A percentile compares a stretch with the other conserved stretches of the same genome.
These are phyloP conservation scores for Struthidea cinerea DNA, from an alignment of 2,113 vertebrate species.

Conservation along the genomic window DNA sequence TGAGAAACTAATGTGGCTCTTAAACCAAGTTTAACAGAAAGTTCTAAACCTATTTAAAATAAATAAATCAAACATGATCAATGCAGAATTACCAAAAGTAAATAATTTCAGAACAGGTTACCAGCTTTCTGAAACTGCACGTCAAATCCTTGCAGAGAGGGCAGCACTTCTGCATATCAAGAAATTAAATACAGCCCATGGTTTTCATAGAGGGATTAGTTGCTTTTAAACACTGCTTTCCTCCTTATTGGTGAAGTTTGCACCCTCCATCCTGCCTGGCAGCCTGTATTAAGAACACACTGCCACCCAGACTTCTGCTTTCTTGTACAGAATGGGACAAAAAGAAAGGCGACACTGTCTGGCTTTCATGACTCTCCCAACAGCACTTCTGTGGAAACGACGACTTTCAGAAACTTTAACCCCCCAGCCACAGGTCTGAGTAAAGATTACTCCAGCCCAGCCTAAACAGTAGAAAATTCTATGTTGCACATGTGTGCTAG, in stretches of 20 bases:
- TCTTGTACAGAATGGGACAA: not conserved
- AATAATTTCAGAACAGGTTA: not conserved
- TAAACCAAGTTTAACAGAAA: not conserved
- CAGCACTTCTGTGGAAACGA: not conserved
- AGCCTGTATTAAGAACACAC: conserved; percentile 17
- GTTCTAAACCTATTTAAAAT: not conserved
- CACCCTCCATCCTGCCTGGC: not conserved
- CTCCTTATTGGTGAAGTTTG: not conserved
- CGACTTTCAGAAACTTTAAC: not conserved
- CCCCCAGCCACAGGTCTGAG: not conserved
- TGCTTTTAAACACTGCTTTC: not conserved
- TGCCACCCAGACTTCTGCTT: conserved; percentile 29
- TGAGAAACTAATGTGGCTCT: not conserved
- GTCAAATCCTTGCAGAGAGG: not conserved
- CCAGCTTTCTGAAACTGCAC: not conserved
- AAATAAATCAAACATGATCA: not conserved
- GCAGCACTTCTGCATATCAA: not conserved
- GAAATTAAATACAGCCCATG: not conserved
- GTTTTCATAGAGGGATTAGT: not conserved
- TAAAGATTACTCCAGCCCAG: not conserved
- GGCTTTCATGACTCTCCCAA: not conserved
- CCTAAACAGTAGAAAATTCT: not conserved
- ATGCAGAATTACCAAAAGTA: not conserved
- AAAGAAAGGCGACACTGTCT: not conserved
- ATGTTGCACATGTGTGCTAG: not conserved